Evolutionary conservation across 64 coral and sea anemone genomes (phyloP), one percentile per base, ranked within the genome.

Genomic region (Porites australiensis): DNA sequence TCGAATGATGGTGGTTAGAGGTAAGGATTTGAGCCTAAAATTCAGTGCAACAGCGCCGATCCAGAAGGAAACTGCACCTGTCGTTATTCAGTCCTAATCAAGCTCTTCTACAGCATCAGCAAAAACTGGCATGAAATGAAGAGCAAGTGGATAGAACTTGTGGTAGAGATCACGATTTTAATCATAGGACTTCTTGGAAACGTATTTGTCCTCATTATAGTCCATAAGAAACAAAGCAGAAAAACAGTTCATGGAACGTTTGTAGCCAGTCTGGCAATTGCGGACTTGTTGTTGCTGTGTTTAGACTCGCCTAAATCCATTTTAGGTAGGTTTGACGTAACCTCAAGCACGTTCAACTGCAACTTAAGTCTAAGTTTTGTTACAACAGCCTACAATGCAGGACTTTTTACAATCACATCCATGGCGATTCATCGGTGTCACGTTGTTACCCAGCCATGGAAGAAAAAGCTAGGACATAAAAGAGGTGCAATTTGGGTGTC

Each of bases 391-490:
- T 98, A 86, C 50, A 77, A 94, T 6, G 70, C 94, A 44, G 94
- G 92, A n/a, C 93, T 94, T 44, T 98, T 94, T 44, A 94, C 95
- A 3, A 53, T 98, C 66, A 94, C 95, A 13, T 86, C 95, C 14
- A 98, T 98, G 95, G 93, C 95, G 13, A 78, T 94, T 0, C 87
- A 98, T 66, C 88, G 95, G 22, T 98, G 92, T 52, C 72, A 88
- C 44, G 80, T 98, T 70, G 94, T 98, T 12, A 69, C 94, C 14
- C 86, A 98, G 43, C 95, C 95, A 14, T 94, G 93, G 48, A 72
- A 79, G 37, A 75, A 50, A 8, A 89, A 98, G 44, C 80, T 94
- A 9, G 91, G 90, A 44, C 70, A 82, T 14, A 86, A 65, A 69
- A 13, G 44, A 45, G 89, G 88, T 62, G 27, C 75, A 3, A 44